Conservation (phyloP, 2,797 vertebrate species). For the Cygnus olor region DNA sequence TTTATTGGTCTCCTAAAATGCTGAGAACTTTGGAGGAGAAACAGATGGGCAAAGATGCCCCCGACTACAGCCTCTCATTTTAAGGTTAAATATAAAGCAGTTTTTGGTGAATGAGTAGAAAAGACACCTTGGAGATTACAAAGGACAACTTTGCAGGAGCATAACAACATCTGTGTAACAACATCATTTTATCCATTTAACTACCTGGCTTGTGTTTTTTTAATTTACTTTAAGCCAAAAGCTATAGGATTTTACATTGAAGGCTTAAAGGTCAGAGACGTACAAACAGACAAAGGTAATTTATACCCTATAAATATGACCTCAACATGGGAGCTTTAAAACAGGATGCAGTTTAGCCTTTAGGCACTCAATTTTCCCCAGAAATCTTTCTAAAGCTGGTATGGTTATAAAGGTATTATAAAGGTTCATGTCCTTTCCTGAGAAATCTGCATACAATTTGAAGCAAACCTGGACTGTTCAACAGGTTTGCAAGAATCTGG, state of each 20-base stretch:
- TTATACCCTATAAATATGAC: slow-evolving; percentile 37
- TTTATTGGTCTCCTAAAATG: slow-evolving; percentile 62
- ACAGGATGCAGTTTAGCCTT: slow-evolving; percentile 59
- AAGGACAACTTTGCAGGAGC: neutral
- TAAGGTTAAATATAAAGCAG: slow-evolving; percentile 25
- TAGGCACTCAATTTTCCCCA: slow-evolving; percentile 53
- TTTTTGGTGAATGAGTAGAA: neutral
- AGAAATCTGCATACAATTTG: slow-evolving; percentile 35
- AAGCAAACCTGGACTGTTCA: neutral
- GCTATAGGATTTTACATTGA: slow-evolving; percentile 15
- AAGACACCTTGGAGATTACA: slow-evolving; percentile 25
- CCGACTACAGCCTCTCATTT: neutral
- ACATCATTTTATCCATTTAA: neutral
- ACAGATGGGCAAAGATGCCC: slow-evolving; percentile 56
- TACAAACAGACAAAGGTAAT: slow-evolving; percentile 43
- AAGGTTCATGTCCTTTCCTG: slow-evolving; percentile 31
- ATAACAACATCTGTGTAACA: slow-evolving; percentile 19
- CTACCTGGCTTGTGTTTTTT: slow-evolving; percentile 9
- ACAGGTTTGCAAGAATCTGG: neutral
- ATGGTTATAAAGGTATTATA: slow-evolving; percentile 44
- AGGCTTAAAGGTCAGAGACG: slow-evolving; percentile 46
- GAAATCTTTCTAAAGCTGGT: slow-evolving; percentile 33
- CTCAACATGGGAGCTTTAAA: slow-evolving; percentile 31
- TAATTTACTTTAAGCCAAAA: slow-evolving; percentile 25
- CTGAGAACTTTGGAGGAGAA: slow-evolving; percentile 33